Percentiles rank a stretch among this genome's conserved stretches.
Evolutionary conservation across 2,888 invertebrate genomes (phyloP).

Genomic region (Taenaris catops): DNA sequence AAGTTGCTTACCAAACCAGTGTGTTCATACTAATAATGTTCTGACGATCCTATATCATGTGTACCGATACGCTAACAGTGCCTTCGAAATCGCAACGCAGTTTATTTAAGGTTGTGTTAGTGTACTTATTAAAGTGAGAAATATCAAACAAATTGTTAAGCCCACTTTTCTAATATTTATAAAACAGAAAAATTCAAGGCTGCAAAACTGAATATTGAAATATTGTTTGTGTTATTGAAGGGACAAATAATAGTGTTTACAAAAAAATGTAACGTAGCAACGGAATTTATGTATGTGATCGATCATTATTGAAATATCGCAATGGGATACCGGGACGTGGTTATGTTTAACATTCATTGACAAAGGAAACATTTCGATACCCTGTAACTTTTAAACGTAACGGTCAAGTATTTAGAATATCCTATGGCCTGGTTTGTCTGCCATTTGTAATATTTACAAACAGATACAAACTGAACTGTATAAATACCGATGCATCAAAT

Average conservation of each 20-base stretch:
- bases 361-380: not conserved
- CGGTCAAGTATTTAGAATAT: conserved; percentile 4
- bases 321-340: conserved; percentile 3
- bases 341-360: not conserved
- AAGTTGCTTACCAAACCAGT: no score
- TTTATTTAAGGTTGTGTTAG: conserved; percentile 28
- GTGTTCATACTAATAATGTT: conserved; percentile 25
- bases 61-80: conserved; percentile 38
- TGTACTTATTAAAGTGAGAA: conserved; percentile 25
- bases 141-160: not conserved
- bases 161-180: conserved; percentile 5
- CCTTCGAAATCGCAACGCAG: conserved; percentile 40
- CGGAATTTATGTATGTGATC: conserved; percentile 33
- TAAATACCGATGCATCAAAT: no score
- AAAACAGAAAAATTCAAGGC: conserved; percentile 12
- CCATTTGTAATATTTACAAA: no score
- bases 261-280: conserved; percentile 67
- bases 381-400: conserved; percentile 9
- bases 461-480: no score
- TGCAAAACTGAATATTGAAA: conserved; percentile 11
- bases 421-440: no score
- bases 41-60: conserved; percentile 28
- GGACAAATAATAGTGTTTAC: conserved; percentile 61
- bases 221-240: conserved; percentile 16
- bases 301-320: conserved; percentile 22